Evolutionary conservation across 1,140 invertebrate genomes (phyloP).

Genomic region (Octopus bimaculoides): DNA sequence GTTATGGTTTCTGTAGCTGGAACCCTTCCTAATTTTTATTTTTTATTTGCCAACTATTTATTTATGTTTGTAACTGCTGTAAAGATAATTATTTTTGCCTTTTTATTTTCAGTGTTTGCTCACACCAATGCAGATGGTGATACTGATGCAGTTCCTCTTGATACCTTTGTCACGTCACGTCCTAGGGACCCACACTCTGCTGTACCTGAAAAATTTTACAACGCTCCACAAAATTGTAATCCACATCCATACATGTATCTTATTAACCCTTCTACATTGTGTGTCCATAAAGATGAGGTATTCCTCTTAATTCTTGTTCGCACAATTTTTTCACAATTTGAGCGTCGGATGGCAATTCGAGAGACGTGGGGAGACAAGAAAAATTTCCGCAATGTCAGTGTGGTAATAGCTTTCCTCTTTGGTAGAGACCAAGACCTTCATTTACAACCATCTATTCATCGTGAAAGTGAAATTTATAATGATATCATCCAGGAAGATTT

Average conservation of each 20-base stretch:
- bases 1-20: neutral
- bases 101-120: neutral
- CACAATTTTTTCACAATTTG: constrained; percentile 23
- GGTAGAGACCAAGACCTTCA: constrained; percentile 60
- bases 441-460: constrained; percentile 57
- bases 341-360: constrained; percentile 29
- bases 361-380: constrained; percentile 33
- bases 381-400: constrained; percentile 12
- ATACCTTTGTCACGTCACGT: neutral
- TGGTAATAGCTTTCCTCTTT: constrained; percentile 65
- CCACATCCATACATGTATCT: neutral
- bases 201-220: neutral
- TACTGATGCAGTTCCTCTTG: neutral
- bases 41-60: neutral
- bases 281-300: constrained; percentile 18
- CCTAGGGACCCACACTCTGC: neutral
- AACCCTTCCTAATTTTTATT: neutral
- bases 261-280: constrained; percentile 22
- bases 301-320: constrained; percentile 21
- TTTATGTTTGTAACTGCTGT: neutral
- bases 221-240: constrained; percentile 5
- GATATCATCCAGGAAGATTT: constrained; percentile 78
- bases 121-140: neutral
- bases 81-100: neutral
- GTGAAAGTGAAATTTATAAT: constrained; percentile 64